Evolutionary conservation across 2,113 vertebrate species (phyloP), one percentile per base, ranked within the genome.

Genomic region (Anser cygnoides): DNA sequence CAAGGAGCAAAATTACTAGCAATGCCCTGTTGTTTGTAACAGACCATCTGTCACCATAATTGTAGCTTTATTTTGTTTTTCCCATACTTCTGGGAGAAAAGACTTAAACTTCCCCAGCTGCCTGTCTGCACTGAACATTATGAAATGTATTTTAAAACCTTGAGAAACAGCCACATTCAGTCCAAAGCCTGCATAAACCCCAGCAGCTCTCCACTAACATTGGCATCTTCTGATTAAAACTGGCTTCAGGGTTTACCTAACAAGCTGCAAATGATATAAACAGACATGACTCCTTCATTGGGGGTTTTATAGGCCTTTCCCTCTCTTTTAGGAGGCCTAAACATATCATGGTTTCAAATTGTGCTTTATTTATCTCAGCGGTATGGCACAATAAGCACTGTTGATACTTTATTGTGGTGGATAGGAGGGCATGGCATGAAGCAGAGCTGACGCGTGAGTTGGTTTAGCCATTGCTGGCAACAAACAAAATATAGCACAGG

Each of bases 331-430:
- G 84, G 93, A 93, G 72, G 72, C 16, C 5, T 94, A 96, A 97
- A 92, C 81, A 74, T 46, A 92, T 22, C 17, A 67, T 37, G 29
- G 39, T 78, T 94, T 78, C 88, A 55, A 91, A 89, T 18, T 72
- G 50, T 28, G 10, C 31, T 94, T 86, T 95, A 91, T 86, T 94
- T 97, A 95, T 96, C 49, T 84, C 68, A 11, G 87, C 93, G 74
- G 85, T 62, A 57, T 21, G 39, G 87, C 59, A 57, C 19, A 70
- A 68, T 62, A 70, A 85, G 37, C 62, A 11, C 26, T 84, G 79
- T 33, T 9, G 65, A 41, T 72, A 7, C 23, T 94, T 93, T 39
- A 87, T 49, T 0, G 2, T 4, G 12, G 37, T 5, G 11, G 50
- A n/a, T 57, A 39, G 58, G 33, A 5, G 7, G 29, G 43, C 35